phyloP scores from a whole-genome alignment of 2,113 vertebrate genomes.

The Oplegnathus fasciatus region DNA sequence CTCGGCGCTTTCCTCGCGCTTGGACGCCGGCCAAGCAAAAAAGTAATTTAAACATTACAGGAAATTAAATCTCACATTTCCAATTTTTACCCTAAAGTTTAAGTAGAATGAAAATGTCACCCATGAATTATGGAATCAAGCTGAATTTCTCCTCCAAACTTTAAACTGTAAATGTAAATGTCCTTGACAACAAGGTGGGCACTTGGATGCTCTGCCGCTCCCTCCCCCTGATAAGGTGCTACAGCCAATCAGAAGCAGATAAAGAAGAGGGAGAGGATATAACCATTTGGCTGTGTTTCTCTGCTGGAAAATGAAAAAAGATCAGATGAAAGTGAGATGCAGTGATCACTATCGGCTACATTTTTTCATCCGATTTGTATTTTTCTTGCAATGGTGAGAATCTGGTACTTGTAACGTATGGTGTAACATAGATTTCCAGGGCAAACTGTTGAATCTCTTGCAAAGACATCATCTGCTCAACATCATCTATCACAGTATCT shows the following conservation, averaged over 20 bases:
- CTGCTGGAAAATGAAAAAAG: constrained; percentile 23
- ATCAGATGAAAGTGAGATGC: constrained; percentile 27
- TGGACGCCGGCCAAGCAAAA: constrained; percentile 93
- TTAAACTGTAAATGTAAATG: constrained; percentile 92
- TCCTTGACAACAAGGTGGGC: constrained; percentile 87
- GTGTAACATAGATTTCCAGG: constrained; percentile 31
- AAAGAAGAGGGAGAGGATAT: constrained; percentile 13
- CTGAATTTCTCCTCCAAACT: constrained; percentile 90
- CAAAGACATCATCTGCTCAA: constrained; percentile 27
- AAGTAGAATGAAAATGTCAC: constrained; percentile 97
- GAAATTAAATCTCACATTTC: constrained; percentile 99
- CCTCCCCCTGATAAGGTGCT: constrained; percentile 42
- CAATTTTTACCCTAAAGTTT: constrained; percentile 93
- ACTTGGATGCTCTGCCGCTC: constrained; percentile 14
- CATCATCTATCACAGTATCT: constrained; percentile 52
- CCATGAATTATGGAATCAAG: constrained; percentile 97
- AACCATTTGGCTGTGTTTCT: constrained; percentile 20
- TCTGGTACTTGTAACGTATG: neutral
- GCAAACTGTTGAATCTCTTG: constrained; percentile 57
- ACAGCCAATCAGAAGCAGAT: constrained; percentile 58
- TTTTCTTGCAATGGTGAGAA: constrained; percentile 1
- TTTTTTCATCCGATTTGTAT: constrained; percentile 31
- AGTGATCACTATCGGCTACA: constrained; percentile 5
- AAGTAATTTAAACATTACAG: constrained; percentile 99
- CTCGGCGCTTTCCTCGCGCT: constrained; percentile 88